Base-by-base conservation (phyloP, 2,888 invertebrate species). In the Drosophila niveifrons region DNA sequence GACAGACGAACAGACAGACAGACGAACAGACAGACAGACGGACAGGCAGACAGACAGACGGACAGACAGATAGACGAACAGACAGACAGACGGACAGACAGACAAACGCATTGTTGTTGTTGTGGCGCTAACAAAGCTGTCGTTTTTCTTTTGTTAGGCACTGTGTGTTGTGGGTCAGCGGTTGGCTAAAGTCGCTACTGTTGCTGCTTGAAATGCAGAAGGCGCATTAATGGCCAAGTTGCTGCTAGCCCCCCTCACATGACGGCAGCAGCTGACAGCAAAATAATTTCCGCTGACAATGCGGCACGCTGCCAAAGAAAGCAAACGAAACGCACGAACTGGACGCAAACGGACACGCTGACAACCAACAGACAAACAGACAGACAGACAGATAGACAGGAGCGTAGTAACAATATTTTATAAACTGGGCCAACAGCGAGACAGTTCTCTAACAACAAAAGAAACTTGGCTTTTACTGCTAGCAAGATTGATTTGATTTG, bases 221-320 rank as follows among this genome's bases (percentile, higher is more conserved):
- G 66, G 55, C 66, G 64, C 50, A 59, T 53, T 59, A 56, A 50
- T 55, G 50, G 18, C 41, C 55, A 48, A 44, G 34, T 31, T 57
- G 44, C 6, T 15, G 39, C 36, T 36, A 6, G 23, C 3, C 23
- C 23, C 23, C 50, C 59, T 48, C 58, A 58, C 59, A 56, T 61
- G 57, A 10, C 59, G 68, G 68, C 55, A 34, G 59, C 72, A 66
- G 68, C 70, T 80, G 77, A 77, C 77, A 77, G 74, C 72, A 69
- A 72, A 77, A 81, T 75, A 82, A 84, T 87, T 87, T 87, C 87
- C 83, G 82, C 77, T 84, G 87, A 84, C 80, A 80, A 76, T 72
- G 72, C 68, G 61, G 13, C 65, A 62, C 46, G 46, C 34, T 34
- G 41, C 41, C 57, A 61, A 28, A 44, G 50, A 39, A 64, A 50